Evolutionary conservation across 1,140 invertebrate species (phyloP), one percentile per base, ranked within the genome.

Genomic region (Triops longicaudatus): DNA sequence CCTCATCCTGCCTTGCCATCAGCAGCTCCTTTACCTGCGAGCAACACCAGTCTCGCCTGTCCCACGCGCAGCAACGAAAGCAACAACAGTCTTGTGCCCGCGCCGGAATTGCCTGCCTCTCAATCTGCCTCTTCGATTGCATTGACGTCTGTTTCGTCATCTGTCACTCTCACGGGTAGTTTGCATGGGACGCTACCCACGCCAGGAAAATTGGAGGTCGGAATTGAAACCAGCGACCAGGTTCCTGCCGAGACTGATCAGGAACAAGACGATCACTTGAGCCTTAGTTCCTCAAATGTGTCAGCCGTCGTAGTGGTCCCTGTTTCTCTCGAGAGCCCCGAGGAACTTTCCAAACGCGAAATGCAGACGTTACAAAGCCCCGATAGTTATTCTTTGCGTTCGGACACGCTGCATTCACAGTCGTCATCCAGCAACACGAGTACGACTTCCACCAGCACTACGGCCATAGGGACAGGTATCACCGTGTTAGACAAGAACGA

Each of bases 31-130:
- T 63, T 63, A 63, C 17, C 50, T 63, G 73, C 73, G 28, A 43
- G 73, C 73, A 10, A 26, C 74, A 75, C 50, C 50, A 63, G 50
- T 63, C 50, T 63, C 14, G 50, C n/a, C 50, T 14, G 50, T 63
- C 50, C 50, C 50, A 63, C 50, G 50, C 50, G 42, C 43, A 75
- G 42, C 74, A 37, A 14, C 74, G 63, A 26, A 43, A 44, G 63
- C 74, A 75, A 26, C 74, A 75, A 75, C 74, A 42, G 27, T 42
- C n/a, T 74, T n/a, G 50, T 73, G 27, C 26, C 37, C 27, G 73
- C 26, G 73, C 11, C 27, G 73, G 73, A 73, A 73, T 31, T n/a
- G 17, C 37, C 37, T 41, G 27, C 37, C 22, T 1, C 26, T 42
- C 74, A 11, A 4, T 26, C 73, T 12, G 1, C 73, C 17, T 0